Evolutionary conservation across 2,888 invertebrate species (phyloP).

Genomic region (Omphaloscelis lunosa): DNA sequence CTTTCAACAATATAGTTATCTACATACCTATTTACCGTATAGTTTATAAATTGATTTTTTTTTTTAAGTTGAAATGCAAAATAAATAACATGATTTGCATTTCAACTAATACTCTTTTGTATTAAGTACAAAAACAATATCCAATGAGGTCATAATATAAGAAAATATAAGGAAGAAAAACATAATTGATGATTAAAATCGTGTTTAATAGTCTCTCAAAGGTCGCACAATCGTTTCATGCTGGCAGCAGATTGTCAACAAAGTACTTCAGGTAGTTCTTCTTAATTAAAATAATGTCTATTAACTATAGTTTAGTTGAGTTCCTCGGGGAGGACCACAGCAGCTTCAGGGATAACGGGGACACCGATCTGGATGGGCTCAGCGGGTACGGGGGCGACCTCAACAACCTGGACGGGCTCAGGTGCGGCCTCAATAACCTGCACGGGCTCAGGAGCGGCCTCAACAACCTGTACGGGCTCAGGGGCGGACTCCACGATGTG

Average conservation of each 20-base stretch:
- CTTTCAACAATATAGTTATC: neutral
- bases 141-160: no score
- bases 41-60: neutral
- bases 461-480: slow-evolving; percentile 36
- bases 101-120: neutral
- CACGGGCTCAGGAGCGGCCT: slow-evolving; percentile 43
- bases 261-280: slow-evolving; percentile 5
- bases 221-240: slow-evolving; percentile 5
- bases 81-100: neutral
- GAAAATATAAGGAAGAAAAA: slow-evolving; percentile 10
- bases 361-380: slow-evolving; percentile 41
- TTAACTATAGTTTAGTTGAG: slow-evolving; percentile 70
- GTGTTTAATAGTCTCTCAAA: slow-evolving; percentile 17
- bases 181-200: slow-evolving; percentile 11
- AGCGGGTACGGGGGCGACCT: slow-evolving; percentile 62
- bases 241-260: neutral
- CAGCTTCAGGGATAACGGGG: slow-evolving; percentile 65
- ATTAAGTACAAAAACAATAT: neutral
- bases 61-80: neutral
- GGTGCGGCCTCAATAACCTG: slow-evolving; percentile 9
- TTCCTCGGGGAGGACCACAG: slow-evolving; percentile 69
- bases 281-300: slow-evolving; percentile 5
- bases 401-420: slow-evolving; percentile 44
- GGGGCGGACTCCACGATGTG: slow-evolving; percentile 30
- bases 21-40: neutral